These are phyloP conservation scores for Venusia cambrica DNA, from an alignment of 2,888 invertebrate genomes.

Conservation along the genomic window DNA sequence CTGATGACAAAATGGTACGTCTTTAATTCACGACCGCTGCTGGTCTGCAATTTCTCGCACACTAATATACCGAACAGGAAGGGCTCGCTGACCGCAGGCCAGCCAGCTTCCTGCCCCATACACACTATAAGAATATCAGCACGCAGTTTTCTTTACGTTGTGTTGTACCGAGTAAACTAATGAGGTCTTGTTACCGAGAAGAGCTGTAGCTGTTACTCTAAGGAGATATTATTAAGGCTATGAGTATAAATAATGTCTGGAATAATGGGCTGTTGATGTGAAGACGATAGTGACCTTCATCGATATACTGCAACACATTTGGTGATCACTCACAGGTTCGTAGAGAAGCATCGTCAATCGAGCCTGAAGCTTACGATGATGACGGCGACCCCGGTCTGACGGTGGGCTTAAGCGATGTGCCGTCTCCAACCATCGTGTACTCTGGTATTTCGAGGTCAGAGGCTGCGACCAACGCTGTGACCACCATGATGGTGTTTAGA, in stretches of 20 bases:
- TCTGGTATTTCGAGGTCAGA: slow-evolving; percentile 1
- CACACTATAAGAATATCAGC: slow-evolving; percentile 44
- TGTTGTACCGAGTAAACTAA: too few relatives aligned
- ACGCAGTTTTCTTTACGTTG: slow-evolving; percentile 56
- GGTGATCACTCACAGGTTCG: not conserved
- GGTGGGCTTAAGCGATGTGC: slow-evolving; percentile 5
- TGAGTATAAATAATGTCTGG: too few relatives aligned
- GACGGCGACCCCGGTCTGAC: slow-evolving; percentile 12
- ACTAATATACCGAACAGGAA: slow-evolving; percentile 75
- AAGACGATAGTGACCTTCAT: too few relatives aligned
- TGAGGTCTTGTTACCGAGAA: too few relatives aligned
- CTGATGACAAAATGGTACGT: too few relatives aligned
- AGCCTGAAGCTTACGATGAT: slow-evolving; percentile 8
- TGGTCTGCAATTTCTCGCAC: slow-evolving; percentile 74
- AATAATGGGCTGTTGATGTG: too few relatives aligned
- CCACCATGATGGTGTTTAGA: slow-evolving; percentile 6
- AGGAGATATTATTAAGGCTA: too few relatives aligned
- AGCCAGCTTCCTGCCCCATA: slow-evolving; percentile 47
- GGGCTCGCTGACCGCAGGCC: slow-evolving; percentile 52
- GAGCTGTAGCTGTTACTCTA: too few relatives aligned
- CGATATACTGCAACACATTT: too few relatives aligned
- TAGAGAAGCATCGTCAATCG: slow-evolving; percentile 3
- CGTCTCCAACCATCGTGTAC: slow-evolving; percentile 8
- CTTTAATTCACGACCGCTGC: slow-evolving; percentile 50
- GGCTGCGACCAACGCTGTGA: not conserved